Evolutionary conservation across 2,888 invertebrate species (phyloP), one percentile per base, ranked within the genome.

Genomic region (Rhagonycha lutea): DNA sequence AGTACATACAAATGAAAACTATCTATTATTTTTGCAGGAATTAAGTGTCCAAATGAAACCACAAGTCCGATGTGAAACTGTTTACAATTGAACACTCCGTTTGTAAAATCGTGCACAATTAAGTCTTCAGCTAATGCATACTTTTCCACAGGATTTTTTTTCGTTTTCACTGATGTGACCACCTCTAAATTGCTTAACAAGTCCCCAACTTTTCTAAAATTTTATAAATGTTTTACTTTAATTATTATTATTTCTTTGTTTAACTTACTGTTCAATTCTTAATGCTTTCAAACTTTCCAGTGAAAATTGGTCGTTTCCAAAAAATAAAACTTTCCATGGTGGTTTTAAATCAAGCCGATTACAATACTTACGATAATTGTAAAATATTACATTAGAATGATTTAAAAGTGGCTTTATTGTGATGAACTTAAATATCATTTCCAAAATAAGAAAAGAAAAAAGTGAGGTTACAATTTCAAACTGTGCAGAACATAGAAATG

Each of bases 31-130:
- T 90, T 86, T 79, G 91, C 88, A 61, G 96, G 96, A 83, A 98
- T 96, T 77, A 98, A 89, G 85, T 96, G 94, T 0, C 98, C 98
- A 90, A 98, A 98, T 0, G 98, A 98, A 1, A 96, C 97, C 28
- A 98, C 95, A 69, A 98, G 88, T 4, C 98, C 98, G 76, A 98
- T 88, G 85, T 98, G 94, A 89, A 93, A 97, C 70, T 90, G 87
- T 12, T 86, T 84, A 90, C 83, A 61, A 28, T 87, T 29, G 0
- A 67, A 65, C 5, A 14, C 10, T 14, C 75, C 62, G 23, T 81
- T 85, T 3, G 94, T 93, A 96, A 96, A 97, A 76, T 89, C 85
- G 81, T 92, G 89, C 14, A 93, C 84, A 14, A 85, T 85, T 23
- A 96, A 88, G 47, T 91, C 89, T 82, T 92, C 89, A 18, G 90